These are phyloP conservation scores for Hippocampus comes DNA, from an alignment of 2,113 vertebrate genomes.

Conservation along the genomic window DNA sequence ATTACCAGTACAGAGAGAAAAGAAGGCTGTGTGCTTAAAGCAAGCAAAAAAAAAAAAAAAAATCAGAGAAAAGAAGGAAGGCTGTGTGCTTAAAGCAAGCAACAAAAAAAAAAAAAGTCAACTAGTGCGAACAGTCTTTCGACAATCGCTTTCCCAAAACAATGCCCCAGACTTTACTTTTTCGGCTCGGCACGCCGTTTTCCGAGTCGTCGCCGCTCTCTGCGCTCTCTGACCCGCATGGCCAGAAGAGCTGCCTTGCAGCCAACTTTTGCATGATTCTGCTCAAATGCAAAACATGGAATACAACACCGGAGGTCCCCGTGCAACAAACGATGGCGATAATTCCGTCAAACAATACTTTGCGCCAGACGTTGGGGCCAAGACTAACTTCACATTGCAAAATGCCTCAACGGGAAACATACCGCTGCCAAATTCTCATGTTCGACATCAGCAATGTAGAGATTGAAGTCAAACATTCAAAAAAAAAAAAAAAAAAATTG, in stretches of 20 bases:
- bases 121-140: neutral
- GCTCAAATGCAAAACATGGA: slow-evolving; percentile 18
- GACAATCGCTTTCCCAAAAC: slow-evolving; percentile 21
- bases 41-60: neutral
- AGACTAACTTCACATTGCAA: neutral
- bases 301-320: slow-evolving; percentile 17
- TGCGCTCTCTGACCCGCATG: neutral
- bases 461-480: neutral
- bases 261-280: slow-evolving; percentile 22
- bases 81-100: neutral
- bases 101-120: neutral
- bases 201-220: slow-evolving; percentile 7
- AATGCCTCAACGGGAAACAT: slow-evolving; percentile 2
- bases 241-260: neutral
- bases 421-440: slow-evolving; percentile 11
- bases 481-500: neutral
- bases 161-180: slow-evolving; percentile 20
- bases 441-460: neutral
- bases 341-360: neutral
- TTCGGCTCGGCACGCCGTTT: slow-evolving; percentile 7
- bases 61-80: neutral
- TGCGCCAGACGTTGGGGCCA: slow-evolving; percentile 3
- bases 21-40: neutral
- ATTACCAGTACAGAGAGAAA: slow-evolving; percentile 26
- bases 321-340: neutral